A percentile compares a stretch with the other conserved stretches of the same genome.
These are phyloP conservation scores for Chromobotia macracanthus DNA, from an alignment of 2,797 vertebrate genomes.

Conservation along the genomic window DNA sequence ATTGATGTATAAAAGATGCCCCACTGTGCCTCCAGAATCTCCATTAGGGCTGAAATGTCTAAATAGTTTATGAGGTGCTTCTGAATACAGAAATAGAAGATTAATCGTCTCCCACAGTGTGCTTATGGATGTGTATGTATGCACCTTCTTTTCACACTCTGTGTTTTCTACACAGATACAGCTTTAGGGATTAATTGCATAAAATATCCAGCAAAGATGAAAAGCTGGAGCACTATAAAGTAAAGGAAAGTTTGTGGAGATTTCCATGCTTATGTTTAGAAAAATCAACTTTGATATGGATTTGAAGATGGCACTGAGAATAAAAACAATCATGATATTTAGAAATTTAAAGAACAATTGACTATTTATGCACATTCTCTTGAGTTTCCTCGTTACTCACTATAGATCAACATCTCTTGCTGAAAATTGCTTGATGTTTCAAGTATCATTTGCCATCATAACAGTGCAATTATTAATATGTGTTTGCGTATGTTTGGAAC, in stretches of 20 bases:
- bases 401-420: not conserved
- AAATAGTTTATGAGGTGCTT: slow-evolving; percentile 96
- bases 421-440: not conserved
- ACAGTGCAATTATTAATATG: not conserved
- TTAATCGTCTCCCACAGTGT: slow-evolving; percentile 85
- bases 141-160: slow-evolving; percentile 53
- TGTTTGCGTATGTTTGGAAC: not conserved
- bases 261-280: slow-evolving; percentile 7
- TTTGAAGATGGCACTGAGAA: not conserved
- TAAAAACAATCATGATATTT: not conserved
- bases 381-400: slow-evolving; percentile 24
- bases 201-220: slow-evolving; percentile 44
- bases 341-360: slow-evolving; percentile 18
- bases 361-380: slow-evolving; percentile 25
- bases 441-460: not conserved
- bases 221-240: slow-evolving; percentile 20
- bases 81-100: slow-evolving; percentile 79
- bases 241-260: slow-evolving; percentile 28
- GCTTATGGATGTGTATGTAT: slow-evolving; percentile 47
- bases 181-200: slow-evolving; percentile 54
- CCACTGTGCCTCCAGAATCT: slow-evolving; percentile 92
- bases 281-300: slow-evolving; percentile 10
- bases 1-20: slow-evolving; percentile 99
- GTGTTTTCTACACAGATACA: slow-evolving; percentile 50
- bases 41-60: slow-evolving; percentile 94